phyloP scores from a whole-genome alignment of 2,797 vertebrate genomes.

The Notoglanidium macrostoma region DNA sequence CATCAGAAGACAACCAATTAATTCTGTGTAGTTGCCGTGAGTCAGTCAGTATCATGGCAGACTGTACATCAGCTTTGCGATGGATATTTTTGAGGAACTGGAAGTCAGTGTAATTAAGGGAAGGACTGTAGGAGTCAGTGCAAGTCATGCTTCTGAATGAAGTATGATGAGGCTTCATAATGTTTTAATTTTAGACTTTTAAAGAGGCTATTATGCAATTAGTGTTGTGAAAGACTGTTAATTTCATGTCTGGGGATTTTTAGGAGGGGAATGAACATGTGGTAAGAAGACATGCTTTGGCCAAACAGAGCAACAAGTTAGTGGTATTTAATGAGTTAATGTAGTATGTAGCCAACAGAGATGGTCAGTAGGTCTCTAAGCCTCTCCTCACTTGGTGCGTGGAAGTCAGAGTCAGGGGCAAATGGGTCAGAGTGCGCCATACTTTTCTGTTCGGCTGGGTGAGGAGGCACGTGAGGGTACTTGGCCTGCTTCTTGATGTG shows the following conservation, averaged over 20 bases:
- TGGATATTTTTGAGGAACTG: conserved; percentile 38
- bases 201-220: conserved; percentile 23
- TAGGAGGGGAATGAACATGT: not conserved
- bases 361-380: conserved; percentile 35
- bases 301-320: conserved; percentile 45
- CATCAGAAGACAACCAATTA: not conserved
- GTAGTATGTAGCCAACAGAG: conserved; percentile 21
- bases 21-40: not conserved
- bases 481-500: conserved; percentile 99
- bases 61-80: not conserved
- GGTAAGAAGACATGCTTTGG: conserved; percentile 18
- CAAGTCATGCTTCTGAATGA: conserved; percentile 32
- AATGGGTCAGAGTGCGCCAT: conserved; percentile 58
- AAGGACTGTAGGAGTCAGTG: conserved; percentile 9
- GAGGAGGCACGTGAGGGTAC: conserved; percentile 92
- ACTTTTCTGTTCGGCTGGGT: conserved; percentile 94
- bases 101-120: conserved; percentile 31
- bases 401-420: conserved; percentile 54
- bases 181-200: conserved; percentile 12
- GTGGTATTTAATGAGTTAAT: conserved; percentile 24
- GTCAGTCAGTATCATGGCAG: conserved; percentile 33
- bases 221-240: conserved; percentile 14
- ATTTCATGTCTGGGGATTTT: not conserved
- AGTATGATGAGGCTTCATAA: conserved; percentile 13
- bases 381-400: conserved; percentile 56